Base-by-base conservation (phyloP, 1,140 invertebrate genomes). In the Papilio polyxenes region DNA sequence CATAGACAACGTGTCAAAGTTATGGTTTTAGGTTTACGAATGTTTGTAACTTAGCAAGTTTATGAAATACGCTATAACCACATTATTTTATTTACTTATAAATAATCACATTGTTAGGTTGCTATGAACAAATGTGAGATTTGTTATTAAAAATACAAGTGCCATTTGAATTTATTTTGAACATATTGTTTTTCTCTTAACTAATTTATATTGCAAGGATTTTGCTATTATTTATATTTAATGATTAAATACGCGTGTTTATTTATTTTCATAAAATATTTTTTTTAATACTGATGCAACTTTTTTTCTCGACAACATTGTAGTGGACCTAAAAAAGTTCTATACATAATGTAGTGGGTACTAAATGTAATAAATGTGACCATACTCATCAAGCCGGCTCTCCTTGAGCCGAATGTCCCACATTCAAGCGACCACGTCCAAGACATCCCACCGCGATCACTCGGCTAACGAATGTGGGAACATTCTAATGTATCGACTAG, bases 321-420 rank as follows among this genome's bases (percentile, higher is more conserved):
- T 65, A 65, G 10, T 17, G 7, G 62, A 65, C 11, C 1, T 65
- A 65, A 72, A 72, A 69, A 72, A 72, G 31, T 72, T 31, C 62
- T 31, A 31, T 31, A 15, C 31, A 15, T 72, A 72, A 37, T 6
- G 49, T 37, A 74, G 31, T 31, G 10, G 65, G 65, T 75, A 51
- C 48, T 51, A 56, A 49, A 77, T 49, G 75, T 49, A 51, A 31
- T 76, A 76, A 76, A 76, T 77, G 75, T 77, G 48, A 77, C 75
- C 75, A 77, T 56, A 77, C 75, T 77, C 75, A 77, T 77, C 75
- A 51, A 77, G 75, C 44, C 23, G n/a, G 48, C 23, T 77, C 75
- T 75, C 75, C 75, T 77, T 77, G 75, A 51, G 48, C 75, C 49
- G 20, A 77, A 77, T 77, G 5, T 53, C 48, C 75, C 75, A 49